These are phyloP conservation scores for Alloplasta piceator DNA, from an alignment of 2,888 invertebrate species.

Conservation along the genomic window DNA sequence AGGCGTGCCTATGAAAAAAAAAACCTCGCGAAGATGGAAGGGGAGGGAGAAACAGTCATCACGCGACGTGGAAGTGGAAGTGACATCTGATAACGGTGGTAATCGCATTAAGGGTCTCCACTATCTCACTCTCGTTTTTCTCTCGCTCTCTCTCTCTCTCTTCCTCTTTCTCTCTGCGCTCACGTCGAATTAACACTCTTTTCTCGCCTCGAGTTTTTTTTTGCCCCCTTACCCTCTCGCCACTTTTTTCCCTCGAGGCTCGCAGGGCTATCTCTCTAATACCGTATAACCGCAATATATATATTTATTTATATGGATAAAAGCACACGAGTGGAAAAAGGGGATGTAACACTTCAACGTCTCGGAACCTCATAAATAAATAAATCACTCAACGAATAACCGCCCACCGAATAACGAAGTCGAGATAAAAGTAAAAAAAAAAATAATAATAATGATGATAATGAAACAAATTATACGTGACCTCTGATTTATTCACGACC, in stretches of 20 bases:
- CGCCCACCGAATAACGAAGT: constrained; percentile 54
- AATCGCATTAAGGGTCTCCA: constrained; percentile 77
- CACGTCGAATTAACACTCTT: constrained; percentile 66
- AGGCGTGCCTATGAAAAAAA: constrained; percentile 32
- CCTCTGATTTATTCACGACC: constrained; percentile 7
- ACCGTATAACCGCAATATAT: constrained; percentile 45
- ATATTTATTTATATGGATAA: constrained; percentile 7
- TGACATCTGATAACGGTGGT: constrained; percentile 82
- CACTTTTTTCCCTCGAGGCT: constrained; percentile 2
- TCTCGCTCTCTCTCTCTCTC: constrained; percentile 24
- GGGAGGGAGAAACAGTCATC: constrained; percentile 73
- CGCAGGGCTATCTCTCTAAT: constrained; percentile 50
- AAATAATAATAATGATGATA: neutral
- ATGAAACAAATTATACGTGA: constrained; percentile 13
- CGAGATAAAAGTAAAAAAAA: constrained; percentile 15
- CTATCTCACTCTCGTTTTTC: constrained; percentile 21
- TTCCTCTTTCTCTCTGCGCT: constrained; percentile 30
- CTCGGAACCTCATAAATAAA: constrained; percentile 62
- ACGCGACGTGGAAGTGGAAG: constrained; percentile 77
- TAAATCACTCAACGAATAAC: constrained; percentile 63
- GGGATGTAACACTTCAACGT: constrained; percentile 45
- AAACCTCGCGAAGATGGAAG: constrained; percentile 19
- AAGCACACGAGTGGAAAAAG: constrained; percentile 32
- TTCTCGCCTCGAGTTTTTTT: constrained; percentile 63
- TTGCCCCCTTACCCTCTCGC: constrained; percentile 11